Evolutionary conservation across 2,797 vertebrate species (phyloP).

Genomic region (Lacerta agilis): DNA sequence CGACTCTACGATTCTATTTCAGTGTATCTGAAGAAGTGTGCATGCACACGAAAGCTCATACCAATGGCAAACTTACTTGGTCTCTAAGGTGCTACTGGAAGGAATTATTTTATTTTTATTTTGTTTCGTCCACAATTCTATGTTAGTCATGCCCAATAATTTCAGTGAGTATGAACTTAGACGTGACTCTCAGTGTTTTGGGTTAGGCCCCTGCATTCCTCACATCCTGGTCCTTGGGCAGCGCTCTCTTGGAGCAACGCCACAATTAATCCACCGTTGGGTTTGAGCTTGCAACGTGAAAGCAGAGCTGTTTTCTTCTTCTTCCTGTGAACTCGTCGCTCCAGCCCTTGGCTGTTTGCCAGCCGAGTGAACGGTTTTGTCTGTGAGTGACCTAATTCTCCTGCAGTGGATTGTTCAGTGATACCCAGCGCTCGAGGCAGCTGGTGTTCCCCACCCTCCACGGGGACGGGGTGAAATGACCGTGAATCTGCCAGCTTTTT

Average conservation of each 20-base stretch:
- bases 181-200: background rate
- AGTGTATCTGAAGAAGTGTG: too few relatives aligned
- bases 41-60: too few relatives aligned
- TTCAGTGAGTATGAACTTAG: too few relatives aligned
- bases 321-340: constrained; percentile 6
- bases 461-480: background rate
- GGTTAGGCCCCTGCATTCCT: too few relatives aligned
- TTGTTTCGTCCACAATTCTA: too few relatives aligned
- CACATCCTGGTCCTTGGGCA: too few relatives aligned
- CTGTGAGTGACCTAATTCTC: constrained; percentile 31
- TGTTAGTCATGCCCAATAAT: too few relatives aligned
- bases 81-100: too few relatives aligned
- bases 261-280: background rate
- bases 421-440: background rate
- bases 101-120: too few relatives aligned
- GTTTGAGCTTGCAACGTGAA: background rate
- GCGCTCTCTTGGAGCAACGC: background rate
- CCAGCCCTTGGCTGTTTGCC: constrained; percentile 19
- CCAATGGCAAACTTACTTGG: too few relatives aligned
- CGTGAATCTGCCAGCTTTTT: background rate
- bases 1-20: too few relatives aligned
- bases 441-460: background rate
- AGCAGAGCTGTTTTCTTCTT: constrained; percentile 15
- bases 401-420: constrained; percentile 15
- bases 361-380: constrained; percentile 6